Conservation (phyloP, 2,113 vertebrate genomes). For the Mesocricetus auratus region DNA sequence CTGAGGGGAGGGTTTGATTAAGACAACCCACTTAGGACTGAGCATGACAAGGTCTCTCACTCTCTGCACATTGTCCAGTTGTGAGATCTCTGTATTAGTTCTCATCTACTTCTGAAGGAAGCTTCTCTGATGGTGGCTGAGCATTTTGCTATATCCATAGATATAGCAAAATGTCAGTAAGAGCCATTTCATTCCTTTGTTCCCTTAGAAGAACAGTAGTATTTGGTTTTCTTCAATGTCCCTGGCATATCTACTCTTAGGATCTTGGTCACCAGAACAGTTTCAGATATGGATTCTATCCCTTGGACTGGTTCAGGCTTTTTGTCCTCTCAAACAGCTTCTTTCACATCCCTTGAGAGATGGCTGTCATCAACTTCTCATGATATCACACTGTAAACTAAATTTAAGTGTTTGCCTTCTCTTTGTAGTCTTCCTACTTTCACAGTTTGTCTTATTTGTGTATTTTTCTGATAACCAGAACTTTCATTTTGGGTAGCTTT, state of each 20-base stretch:
- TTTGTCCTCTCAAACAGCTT: not conserved
- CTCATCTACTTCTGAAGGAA: not conserved
- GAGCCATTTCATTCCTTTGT: not conserved
- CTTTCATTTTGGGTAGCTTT: not conserved
- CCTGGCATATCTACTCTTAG: not conserved
- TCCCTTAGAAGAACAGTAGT: not conserved
- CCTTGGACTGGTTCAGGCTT: not conserved
- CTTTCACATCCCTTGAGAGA: not conserved
- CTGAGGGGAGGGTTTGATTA: not conserved
- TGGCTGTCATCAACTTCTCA: not conserved
- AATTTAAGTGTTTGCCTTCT: slow-evolving; percentile 5
- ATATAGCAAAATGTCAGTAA: not conserved
- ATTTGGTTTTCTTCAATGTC: not conserved
- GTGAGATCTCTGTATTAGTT: not conserved
- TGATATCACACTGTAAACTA: not conserved
- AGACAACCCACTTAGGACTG: not conserved
- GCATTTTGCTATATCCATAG: too few species aligned
- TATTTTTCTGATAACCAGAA: not conserved
- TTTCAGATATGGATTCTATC: not conserved
- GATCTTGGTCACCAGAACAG: not conserved
- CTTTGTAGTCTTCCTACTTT: not conserved
- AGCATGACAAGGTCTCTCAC: not conserved
- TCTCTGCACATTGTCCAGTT: not conserved
- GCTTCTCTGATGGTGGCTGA: not conserved
- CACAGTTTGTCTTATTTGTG: slow-evolving; percentile 5